Conservation (phyloP, 2,797 vertebrate genomes). For the Ibycter americanus region DNA sequence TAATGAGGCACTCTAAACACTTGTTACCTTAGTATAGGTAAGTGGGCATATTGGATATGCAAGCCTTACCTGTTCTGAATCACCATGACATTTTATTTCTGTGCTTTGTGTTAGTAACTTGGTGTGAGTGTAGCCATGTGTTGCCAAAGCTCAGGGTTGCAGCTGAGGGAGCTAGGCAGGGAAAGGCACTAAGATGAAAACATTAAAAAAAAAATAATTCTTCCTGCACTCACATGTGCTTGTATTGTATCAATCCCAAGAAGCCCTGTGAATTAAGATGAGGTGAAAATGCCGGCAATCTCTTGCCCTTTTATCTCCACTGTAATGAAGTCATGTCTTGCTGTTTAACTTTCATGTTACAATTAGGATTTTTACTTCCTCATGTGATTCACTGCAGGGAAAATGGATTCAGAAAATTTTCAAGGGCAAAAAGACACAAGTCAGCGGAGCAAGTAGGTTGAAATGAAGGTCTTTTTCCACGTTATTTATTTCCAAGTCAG, state of each 20-base stretch:
- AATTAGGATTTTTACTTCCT: slow-evolving; percentile 72
- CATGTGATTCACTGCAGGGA: slow-evolving; percentile 54
- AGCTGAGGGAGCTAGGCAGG: not conserved
- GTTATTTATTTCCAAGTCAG: slow-evolving; percentile 8
- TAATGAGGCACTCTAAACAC: not conserved
- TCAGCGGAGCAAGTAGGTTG: not conserved
- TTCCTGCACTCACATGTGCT: not conserved
- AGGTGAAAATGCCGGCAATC: slow-evolving; percentile 47
- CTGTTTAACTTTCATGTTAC: slow-evolving; percentile 61
- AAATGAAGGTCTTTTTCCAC: slow-evolving; percentile 39
- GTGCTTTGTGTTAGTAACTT: not conserved
- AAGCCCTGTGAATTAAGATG: slow-evolving; percentile 32
- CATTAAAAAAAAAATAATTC: not conserved
- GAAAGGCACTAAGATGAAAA: slow-evolving; percentile 48
- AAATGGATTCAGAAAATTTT: slow-evolving; percentile 52
- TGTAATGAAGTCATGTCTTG: slow-evolving; percentile 66
- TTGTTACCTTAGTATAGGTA: not conserved
- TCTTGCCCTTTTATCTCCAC: slow-evolving; percentile 57
- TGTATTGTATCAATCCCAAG: slow-evolving; percentile 33
- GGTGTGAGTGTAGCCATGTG: not conserved
- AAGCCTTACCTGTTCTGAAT: slow-evolving; percentile 2
- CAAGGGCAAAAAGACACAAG: slow-evolving; percentile 4
- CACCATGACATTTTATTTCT: not conserved
- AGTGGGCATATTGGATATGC: not conserved
- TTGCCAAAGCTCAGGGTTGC: not conserved